Percentiles rank a stretch among this genome's conserved stretches.
Evolutionary conservation across 1,140 invertebrate species (phyloP).

Genomic region (Zeugodacus cucurbitae): DNA sequence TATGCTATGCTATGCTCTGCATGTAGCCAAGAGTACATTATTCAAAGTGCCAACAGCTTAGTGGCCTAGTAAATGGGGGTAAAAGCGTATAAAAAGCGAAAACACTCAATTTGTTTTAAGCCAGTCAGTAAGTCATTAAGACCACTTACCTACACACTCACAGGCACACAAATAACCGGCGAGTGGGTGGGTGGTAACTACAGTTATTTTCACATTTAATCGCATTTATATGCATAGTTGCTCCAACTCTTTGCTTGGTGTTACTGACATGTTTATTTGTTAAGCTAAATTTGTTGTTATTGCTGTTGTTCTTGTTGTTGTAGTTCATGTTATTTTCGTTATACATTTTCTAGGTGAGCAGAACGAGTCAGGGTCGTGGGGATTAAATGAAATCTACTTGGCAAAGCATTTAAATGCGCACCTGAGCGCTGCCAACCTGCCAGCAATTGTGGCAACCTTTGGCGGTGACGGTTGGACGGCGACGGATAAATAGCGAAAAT

Average conservation of each 20-base stretch:
- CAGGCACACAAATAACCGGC: neutral
- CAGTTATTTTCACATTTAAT: neutral
- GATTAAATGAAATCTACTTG: neutral
- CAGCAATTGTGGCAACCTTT: neutral
- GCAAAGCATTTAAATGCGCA: neutral
- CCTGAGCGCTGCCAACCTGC: neutral
- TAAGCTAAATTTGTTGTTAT: neutral
- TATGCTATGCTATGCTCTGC: neutral
- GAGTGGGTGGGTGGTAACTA: neutral
- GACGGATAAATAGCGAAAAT: neutral
- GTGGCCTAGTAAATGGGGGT: neutral
- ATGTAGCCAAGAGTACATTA: neutral
- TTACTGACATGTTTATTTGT: neutral
- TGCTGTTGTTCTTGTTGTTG: neutral
- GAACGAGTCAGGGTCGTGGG: neutral
- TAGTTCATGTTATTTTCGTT: neutral
- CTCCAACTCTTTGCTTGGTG: neutral
- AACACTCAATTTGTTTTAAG: neutral
- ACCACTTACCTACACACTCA: neutral
- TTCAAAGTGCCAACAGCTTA: neutral
- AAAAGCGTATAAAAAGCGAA: neutral
- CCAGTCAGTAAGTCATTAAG: neutral
- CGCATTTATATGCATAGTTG: neutral
- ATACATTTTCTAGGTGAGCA: neutral
- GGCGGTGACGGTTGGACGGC: neutral